Evolutionary conservation across 2,797 vertebrate genomes (phyloP).

Genomic region (Betta splendens): DNA sequence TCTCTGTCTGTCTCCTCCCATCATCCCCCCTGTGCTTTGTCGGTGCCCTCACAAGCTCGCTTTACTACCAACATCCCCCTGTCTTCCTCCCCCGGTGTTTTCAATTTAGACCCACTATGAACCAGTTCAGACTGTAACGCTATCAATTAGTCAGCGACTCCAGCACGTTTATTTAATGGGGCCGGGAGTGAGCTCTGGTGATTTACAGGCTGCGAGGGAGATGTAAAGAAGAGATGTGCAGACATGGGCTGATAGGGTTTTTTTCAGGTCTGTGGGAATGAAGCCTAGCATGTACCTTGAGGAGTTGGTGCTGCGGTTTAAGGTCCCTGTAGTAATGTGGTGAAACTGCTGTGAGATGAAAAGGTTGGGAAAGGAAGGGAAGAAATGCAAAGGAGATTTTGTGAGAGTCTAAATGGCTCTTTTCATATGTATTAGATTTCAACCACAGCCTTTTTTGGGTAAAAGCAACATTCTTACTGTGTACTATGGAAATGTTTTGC

Average conservation of each 20-base stretch:
- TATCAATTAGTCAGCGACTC: conserved; percentile 84
- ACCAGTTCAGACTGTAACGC: conserved; percentile 79
- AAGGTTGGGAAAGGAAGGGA: conserved; percentile 55
- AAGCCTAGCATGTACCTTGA: conserved; percentile 54
- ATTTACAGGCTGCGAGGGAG: conserved; percentile 81
- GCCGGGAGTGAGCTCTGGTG: conserved; percentile 59
- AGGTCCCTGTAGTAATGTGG: conserved; percentile 61
- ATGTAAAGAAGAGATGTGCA: conserved; percentile 70
- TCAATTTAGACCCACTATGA: conserved; percentile 78
- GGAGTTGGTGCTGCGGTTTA: conserved; percentile 59
- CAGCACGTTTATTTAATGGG: conserved; percentile 68
- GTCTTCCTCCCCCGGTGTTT: conserved; percentile 75
- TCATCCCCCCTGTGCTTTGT: conserved; percentile 21
- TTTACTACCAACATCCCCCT: conserved; percentile 50
- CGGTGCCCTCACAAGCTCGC: conserved; percentile 31
- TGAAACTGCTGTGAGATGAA: conserved; percentile 63
- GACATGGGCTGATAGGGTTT: conserved; percentile 55
- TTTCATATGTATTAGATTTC: conserved; percentile 65
- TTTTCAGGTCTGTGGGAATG: conserved; percentile 69
- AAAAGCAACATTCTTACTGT: conserved; percentile 25
- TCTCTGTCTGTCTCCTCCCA: conserved; percentile 12
- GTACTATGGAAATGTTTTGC: conserved; percentile 41
- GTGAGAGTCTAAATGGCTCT: conserved; percentile 51
- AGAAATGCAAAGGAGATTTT: conserved; percentile 60
- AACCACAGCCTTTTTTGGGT: conserved; percentile 39